These are phyloP conservation scores for Pholis gunnellus DNA, from an alignment of 2,113 vertebrate species.

Conservation along the genomic window DNA sequence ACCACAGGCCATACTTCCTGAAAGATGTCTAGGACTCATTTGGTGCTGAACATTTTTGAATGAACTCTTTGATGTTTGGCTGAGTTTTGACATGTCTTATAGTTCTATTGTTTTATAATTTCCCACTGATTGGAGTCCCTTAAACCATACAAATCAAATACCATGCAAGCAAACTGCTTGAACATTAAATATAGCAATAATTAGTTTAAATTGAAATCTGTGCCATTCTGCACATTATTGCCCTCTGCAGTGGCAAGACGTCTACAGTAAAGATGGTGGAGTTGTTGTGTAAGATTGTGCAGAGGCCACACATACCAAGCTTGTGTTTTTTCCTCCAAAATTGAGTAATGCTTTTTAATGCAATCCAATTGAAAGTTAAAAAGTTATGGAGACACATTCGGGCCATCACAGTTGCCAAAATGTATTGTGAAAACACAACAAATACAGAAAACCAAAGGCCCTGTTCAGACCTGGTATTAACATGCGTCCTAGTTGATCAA, in stretches of 20 bases:
- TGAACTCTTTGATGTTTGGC: conserved; percentile 64
- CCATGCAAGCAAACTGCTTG: conserved; percentile 26
- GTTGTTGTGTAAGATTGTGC: background rate
- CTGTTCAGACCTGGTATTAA: background rate
- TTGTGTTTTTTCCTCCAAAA: background rate
- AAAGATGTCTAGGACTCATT: conserved; percentile 69
- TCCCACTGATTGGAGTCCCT: conserved; percentile 38
- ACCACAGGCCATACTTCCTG: conserved; percentile 59
- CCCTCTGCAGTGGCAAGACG: conserved; percentile 7
- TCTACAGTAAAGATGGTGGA: background rate
- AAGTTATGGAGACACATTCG: background rate
- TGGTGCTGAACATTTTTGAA: conserved; percentile 57
- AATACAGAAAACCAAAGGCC: background rate
- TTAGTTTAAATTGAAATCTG: background rate
- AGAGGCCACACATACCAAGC: background rate
- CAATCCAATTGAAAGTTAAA: background rate
- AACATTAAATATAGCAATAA: conserved; percentile 25
- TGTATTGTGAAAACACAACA: background rate
- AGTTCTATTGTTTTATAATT: conserved; percentile 57
- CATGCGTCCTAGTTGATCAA: too few relatives aligned
- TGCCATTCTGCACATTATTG: background rate
- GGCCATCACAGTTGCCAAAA: background rate
- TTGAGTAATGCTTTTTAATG: background rate
- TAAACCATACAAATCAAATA: conserved; percentile 46
- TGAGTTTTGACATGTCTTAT: conserved; percentile 51